Evolutionary conservation across 2,888 invertebrate species (phyloP).

Genomic region (Cryptus armator): DNA sequence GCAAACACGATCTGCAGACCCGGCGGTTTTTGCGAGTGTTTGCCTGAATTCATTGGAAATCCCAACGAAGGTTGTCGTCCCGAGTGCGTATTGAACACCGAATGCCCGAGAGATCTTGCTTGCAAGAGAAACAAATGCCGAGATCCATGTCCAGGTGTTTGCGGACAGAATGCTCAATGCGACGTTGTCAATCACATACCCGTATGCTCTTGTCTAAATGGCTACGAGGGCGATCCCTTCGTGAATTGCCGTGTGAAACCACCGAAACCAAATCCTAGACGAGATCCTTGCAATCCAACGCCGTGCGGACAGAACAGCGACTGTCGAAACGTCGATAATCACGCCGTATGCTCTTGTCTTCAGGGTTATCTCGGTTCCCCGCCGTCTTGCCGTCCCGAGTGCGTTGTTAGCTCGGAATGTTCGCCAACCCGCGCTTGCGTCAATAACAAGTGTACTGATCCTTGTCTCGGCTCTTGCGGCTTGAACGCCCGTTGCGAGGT

Average conservation of each 20-base stretch:
- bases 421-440: slow-evolving; percentile 88
- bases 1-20: slow-evolving; percentile 90
- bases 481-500: slow-evolving; percentile 86
- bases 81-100: slow-evolving; percentile 92
- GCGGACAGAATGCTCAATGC: slow-evolving; percentile 92
- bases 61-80: slow-evolving; percentile 91
- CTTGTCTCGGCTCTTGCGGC: slow-evolving; percentile 86
- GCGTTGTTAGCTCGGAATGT: slow-evolving; percentile 85
- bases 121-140: slow-evolving; percentile 93
- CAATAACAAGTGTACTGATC: slow-evolving; percentile 90
- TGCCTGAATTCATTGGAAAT: slow-evolving; percentile 90
- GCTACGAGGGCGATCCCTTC: slow-evolving; percentile 85
- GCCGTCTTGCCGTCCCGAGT: slow-evolving; percentile 85
- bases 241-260: slow-evolving; percentile 81
- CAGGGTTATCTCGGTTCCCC: slow-evolving; percentile 85
- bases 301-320: slow-evolving; percentile 85
- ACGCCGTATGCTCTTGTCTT: slow-evolving; percentile 85
- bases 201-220: slow-evolving; percentile 86
- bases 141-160: slow-evolving; percentile 94
- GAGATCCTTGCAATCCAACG: slow-evolving; percentile 83
- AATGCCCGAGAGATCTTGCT: slow-evolving; percentile 91
- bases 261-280: slow-evolving; percentile 64
- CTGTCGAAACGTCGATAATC: slow-evolving; percentile 83
- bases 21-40: slow-evolving; percentile 91
- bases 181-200: slow-evolving; percentile 91